phyloP scores from a whole-genome alignment of 2,797 vertebrate species.

The Danio albolineatus region DNA sequence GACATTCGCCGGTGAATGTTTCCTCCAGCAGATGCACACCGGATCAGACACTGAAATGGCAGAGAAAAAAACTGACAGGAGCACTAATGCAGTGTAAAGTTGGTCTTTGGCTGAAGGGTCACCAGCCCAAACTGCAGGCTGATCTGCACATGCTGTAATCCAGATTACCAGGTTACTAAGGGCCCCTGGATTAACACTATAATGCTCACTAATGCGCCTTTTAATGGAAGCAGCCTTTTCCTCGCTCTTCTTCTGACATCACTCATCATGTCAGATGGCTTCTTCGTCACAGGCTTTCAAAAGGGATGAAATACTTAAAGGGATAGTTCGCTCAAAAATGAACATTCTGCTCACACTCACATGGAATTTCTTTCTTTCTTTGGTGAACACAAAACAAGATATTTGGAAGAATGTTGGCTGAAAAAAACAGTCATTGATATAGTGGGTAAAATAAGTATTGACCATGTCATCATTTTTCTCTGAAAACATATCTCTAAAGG shows the following conservation, averaged over 20 bases:
- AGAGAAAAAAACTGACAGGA: conserved; percentile 30
- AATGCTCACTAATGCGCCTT: conserved; percentile 76
- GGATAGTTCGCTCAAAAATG: too few species aligned
- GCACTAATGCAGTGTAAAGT: conserved; percentile 43
- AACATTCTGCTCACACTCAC: too few species aligned
- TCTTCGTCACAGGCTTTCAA: conserved; percentile 4
- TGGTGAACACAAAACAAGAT: too few species aligned
- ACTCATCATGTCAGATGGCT: conserved; percentile 26
- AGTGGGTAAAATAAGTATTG: too few species aligned
- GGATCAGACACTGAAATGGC: conserved; percentile 12
- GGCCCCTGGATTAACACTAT: conserved; percentile 72
- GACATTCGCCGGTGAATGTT: neutral
- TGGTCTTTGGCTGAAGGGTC: conserved; percentile 35
- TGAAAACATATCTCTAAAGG: too few species aligned
- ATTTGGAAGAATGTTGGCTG: too few species aligned
- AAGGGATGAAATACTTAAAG: neutral
- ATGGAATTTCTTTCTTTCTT: too few species aligned
- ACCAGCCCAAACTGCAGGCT: conserved; percentile 61
- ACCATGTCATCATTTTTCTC: too few species aligned
- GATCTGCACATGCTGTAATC: conserved; percentile 70
- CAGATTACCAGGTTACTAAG: conserved; percentile 72
- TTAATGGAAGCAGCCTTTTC: conserved; percentile 67
- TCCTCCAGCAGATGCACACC: conserved; percentile 24
- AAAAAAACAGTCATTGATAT: too few species aligned
- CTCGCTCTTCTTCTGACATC: conserved; percentile 38